Evolutionary conservation across 2,888 invertebrate genomes (phyloP).

Genomic region (Eupithecia inturbata): DNA sequence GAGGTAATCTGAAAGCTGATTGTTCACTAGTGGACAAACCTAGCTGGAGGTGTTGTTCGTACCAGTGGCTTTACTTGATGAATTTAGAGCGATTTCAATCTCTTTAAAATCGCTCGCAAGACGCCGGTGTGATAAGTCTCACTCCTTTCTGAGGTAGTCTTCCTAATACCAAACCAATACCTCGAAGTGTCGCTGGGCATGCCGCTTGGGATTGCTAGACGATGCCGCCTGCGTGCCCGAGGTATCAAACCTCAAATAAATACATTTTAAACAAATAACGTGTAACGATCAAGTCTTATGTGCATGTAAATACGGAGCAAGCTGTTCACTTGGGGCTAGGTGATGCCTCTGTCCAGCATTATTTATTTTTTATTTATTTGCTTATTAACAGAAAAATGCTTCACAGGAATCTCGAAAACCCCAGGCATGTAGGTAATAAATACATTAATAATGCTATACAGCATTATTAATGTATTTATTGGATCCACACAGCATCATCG

Average conservation of each 20-base stretch:
- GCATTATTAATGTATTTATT: too few species aligned
- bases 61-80: not conserved
- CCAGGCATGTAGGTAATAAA: too few species aligned
- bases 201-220: not conserved
- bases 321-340: too few species aligned
- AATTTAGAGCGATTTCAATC: not conserved
- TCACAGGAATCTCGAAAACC: too few species aligned
- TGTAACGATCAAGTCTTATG: not conserved
- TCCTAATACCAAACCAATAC: not conserved
- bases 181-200: not conserved
- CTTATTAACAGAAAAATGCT: too few species aligned
- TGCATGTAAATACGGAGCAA: not conserved
- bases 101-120: too few species aligned
- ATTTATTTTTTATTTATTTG: too few species aligned
- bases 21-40: not conserved
- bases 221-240: not conserved
- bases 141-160: not conserved
- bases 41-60: not conserved
- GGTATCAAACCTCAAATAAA: not conserved
- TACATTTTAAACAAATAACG: not conserved
- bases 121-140: too few species aligned
- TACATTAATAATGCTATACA: not conserved
- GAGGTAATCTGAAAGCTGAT: conserved; percentile 12
- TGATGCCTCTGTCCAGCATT: too few species aligned
- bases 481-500: not conserved